phyloP scores from a whole-genome alignment of 2,797 vertebrate species.

The Danio tinwini region DNA sequence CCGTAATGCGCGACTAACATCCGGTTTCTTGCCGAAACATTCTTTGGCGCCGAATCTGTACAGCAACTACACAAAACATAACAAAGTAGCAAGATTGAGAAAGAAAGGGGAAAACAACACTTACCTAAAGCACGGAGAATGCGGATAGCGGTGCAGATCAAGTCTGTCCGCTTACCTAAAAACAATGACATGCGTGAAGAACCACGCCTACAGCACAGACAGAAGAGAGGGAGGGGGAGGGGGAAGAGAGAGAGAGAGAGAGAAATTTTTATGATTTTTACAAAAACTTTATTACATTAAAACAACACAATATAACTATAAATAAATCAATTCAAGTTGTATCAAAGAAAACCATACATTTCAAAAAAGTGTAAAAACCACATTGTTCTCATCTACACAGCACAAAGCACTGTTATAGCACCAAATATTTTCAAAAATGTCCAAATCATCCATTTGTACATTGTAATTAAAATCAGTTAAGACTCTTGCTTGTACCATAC shows the following conservation, averaged over 20 bases:
- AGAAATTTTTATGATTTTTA: no score
- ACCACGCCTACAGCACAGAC: slow-evolving; percentile 27
- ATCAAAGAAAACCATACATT: no score
- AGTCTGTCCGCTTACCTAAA: slow-evolving; percentile 5
- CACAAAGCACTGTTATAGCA: no score
- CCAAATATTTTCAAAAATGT: no score
- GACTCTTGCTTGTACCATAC: no score
- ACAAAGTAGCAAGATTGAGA: background rate
- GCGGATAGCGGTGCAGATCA: background rate
- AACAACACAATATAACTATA: no score
- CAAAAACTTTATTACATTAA: no score
- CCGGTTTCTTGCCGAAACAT: slow-evolving; percentile 21
- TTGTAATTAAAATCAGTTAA: no score
- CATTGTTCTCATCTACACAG: no score
- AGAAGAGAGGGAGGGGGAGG: slow-evolving; percentile 15
- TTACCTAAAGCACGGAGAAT: slow-evolving; percentile 14
- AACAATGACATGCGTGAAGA: slow-evolving; percentile 28
- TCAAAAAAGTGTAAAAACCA: no score
- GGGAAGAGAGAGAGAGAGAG: slow-evolving; percentile 24
- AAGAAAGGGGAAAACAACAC: background rate
- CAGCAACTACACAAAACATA: background rate
- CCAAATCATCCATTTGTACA: no score
- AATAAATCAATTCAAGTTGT: no score
- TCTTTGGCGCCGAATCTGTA: background rate
- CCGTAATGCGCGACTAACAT: slow-evolving; percentile 7